Evolutionary conservation across 2,113 vertebrate genomes (phyloP).

Genomic region (Ranitomeya imitator): DNA sequence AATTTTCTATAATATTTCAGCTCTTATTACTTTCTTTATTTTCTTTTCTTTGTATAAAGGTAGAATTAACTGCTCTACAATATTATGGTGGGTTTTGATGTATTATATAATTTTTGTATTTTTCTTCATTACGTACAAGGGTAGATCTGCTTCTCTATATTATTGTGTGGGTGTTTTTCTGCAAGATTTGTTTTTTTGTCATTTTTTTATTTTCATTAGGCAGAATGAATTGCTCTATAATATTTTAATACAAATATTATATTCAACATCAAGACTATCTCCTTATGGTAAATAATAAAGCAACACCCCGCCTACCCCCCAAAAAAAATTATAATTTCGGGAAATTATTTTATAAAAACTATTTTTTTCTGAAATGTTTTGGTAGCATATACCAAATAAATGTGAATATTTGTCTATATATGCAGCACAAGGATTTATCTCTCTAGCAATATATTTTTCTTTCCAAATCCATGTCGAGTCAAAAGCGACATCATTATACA

Average conservation of each 20-base stretch:
- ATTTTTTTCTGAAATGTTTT: neutral
- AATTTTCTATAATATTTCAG: neutral
- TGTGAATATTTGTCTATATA: neutral
- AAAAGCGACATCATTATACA: slow-evolving; percentile 32
- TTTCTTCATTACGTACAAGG: no score
- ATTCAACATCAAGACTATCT: neutral
- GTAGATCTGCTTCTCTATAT: no score
- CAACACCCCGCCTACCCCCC: no score
- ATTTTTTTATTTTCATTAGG: neutral
- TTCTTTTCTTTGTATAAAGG: neutral
- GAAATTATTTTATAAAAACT: no score
- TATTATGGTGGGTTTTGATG: neutral
- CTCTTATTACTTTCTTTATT: neutral
- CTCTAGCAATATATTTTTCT: neutral
- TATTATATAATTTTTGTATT: no score
- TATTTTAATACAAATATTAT: neutral
- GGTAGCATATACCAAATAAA: neutral
- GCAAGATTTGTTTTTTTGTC: neutral
- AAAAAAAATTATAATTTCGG: no score
- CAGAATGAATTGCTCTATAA: no score
- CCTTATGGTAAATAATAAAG: neutral
- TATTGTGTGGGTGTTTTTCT: no score
- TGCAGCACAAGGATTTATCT: neutral
- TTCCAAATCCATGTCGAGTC: neutral
- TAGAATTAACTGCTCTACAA: neutral